Percentiles rank a stretch among this genome's conserved stretches.
Evolutionary conservation across 2,888 invertebrate genomes (phyloP).

Genomic region (Lysandra bellargus): DNA sequence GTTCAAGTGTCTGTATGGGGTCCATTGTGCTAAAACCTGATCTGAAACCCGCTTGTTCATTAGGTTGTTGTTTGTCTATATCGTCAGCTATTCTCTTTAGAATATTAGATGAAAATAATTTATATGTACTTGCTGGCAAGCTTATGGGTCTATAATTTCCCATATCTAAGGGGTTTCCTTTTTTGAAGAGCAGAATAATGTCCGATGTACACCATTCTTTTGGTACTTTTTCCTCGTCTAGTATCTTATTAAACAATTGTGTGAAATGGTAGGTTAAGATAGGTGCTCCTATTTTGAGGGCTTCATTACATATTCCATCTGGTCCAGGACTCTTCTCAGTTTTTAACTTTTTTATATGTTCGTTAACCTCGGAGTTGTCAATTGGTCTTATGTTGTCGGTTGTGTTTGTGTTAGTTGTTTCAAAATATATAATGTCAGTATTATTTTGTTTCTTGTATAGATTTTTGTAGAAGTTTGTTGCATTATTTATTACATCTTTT

Average conservation of each 20-base stretch:
- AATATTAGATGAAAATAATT: slow-evolving; percentile 33
- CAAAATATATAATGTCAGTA: too few relatives aligned
- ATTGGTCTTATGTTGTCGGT: neutral
- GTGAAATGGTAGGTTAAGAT: slow-evolving; percentile 36
- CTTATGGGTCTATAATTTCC: too few relatives aligned
- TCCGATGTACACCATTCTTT: slow-evolving; percentile 33
- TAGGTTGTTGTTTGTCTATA: slow-evolving; percentile 37
- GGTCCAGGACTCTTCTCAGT: slow-evolving; percentile 38
- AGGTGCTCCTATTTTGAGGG: slow-evolving; percentile 37
- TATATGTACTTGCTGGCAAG: slow-evolving; percentile 23
- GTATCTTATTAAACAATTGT: slow-evolving; percentile 38
- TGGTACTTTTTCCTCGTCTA: slow-evolving; percentile 33
- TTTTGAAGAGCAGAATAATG: slow-evolving; percentile 33
- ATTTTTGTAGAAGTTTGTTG: too few relatives aligned
- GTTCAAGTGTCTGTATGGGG: slow-evolving; percentile 36
- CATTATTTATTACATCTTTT: too few relatives aligned
- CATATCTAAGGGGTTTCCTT: too few relatives aligned
- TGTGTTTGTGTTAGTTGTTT: too few relatives aligned
- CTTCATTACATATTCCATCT: slow-evolving; percentile 40
- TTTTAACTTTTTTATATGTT: neutral
- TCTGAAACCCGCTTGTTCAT: slow-evolving; percentile 40
- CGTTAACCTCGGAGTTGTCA: slow-evolving; percentile 26
- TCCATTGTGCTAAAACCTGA: slow-evolving; percentile 1
- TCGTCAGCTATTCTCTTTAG: slow-evolving; percentile 33
- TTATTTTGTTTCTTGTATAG: too few relatives aligned